These are phyloP conservation scores for Drosophila formosana DNA, from an alignment of 2,888 invertebrate species.

Conservation along the genomic window DNA sequence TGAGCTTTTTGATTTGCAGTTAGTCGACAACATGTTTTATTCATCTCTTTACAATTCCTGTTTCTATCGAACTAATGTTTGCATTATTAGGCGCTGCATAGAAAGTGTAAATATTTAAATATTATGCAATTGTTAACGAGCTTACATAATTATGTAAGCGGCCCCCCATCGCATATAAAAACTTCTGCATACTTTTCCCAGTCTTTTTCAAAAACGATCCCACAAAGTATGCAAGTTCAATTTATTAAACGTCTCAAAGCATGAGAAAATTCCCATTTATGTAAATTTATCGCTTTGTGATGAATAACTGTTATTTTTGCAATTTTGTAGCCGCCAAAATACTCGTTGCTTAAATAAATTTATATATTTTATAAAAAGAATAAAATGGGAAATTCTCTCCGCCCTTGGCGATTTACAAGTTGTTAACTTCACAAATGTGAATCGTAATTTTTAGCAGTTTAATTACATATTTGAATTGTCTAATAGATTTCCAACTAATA, in stretches of 20 bases:
- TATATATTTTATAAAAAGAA: no score
- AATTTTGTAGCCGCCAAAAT: no score
- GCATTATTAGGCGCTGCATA: slow-evolving; percentile 3
- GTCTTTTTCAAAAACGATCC: background rate
- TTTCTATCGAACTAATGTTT: slow-evolving; percentile 9
- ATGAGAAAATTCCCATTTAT: background rate
- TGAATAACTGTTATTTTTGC: no score
- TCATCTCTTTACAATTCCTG: slow-evolving; percentile 9
- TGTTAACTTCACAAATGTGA: no score
- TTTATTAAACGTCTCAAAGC: background rate
- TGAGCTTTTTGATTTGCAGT: background rate
- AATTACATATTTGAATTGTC: no score
- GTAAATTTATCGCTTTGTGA: no score
- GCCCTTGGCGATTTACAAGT: no score
- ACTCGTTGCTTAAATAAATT: no score
- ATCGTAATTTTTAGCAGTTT: no score
- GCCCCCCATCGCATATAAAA: background rate
- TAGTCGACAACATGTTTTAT: slow-evolving; percentile 11
- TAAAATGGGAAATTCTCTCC: no score
- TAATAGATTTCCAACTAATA: no score
- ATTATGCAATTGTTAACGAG: slow-evolving; percentile 4
- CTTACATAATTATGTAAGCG: background rate
- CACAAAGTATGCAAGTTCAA: slow-evolving; percentile 19
- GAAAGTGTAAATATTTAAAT: background rate
- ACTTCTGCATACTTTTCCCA: slow-evolving; percentile 8